These are phyloP conservation scores for Oithona nana DNA, from an alignment of 2,888 invertebrate species.

Conservation along the genomic window DNA sequence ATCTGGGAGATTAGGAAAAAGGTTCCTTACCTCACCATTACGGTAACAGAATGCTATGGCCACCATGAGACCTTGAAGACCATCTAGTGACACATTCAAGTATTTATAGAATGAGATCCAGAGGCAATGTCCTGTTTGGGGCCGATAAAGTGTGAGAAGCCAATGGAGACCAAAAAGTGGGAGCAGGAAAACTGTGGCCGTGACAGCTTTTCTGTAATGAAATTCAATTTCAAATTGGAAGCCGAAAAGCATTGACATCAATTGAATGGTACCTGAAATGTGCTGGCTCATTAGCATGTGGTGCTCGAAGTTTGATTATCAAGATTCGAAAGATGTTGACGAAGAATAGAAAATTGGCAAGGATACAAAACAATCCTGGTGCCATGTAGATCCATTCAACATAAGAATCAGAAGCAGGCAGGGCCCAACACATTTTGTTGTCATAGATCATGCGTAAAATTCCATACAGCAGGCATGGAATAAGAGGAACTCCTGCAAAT, in stretches of 20 bases:
- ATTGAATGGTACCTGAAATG: conserved; percentile 30
- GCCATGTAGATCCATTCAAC: conserved; percentile 28
- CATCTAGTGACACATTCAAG: conserved; percentile 29
- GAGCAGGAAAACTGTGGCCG: conserved; percentile 31
- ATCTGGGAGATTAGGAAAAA: no score
- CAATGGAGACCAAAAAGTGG: conserved; percentile 34
- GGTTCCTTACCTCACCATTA: conserved; percentile 29
- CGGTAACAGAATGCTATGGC: conserved; percentile 29
- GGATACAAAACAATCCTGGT: conserved; percentile 26
- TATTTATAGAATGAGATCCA: conserved; percentile 28
- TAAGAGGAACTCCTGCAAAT: conserved; percentile 26
- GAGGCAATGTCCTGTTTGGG: conserved; percentile 23
- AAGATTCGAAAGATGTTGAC: conserved; percentile 23
- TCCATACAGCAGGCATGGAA: conserved; percentile 27
- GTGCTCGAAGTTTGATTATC: conserved; percentile 28
- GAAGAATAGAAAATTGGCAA: conserved; percentile 3
- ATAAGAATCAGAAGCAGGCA: conserved; percentile 23
- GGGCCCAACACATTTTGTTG: conserved; percentile 27
- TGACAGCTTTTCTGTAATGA: conserved; percentile 30
- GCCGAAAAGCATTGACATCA: not conserved
- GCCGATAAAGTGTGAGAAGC: conserved; percentile 30
- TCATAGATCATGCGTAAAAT: conserved; percentile 24
- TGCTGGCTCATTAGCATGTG: conserved; percentile 30
- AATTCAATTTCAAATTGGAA: not conserved
- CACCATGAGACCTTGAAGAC: conserved; percentile 29